Conservation (phyloP, 2,888 invertebrate species). For the Drepanosiphum platanoidis region DNA sequence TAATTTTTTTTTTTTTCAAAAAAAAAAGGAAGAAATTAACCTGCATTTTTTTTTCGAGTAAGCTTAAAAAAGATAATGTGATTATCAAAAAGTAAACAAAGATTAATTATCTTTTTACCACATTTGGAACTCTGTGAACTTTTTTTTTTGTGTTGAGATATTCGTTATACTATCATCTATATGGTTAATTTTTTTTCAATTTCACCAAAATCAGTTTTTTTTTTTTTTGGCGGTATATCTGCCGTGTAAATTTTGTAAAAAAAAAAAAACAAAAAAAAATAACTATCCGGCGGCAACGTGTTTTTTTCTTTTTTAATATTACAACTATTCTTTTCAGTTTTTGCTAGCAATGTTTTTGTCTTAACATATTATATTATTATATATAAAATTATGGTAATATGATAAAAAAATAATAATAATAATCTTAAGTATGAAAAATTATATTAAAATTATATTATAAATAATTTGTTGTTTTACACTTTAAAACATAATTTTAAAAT, state of each 20-base stretch:
- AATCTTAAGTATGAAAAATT: slow-evolving; percentile 61
- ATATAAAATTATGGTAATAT: slow-evolving; percentile 58
- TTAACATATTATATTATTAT: slow-evolving; percentile 61
- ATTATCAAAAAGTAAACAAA: slow-evolving; percentile 55
- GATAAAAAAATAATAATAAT: slow-evolving; percentile 57
- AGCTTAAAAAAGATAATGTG: slow-evolving; percentile 56
- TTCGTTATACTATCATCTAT: slow-evolving; percentile 53
- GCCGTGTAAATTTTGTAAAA: slow-evolving; percentile 62
- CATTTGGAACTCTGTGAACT: slow-evolving; percentile 58
- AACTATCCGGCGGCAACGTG: slow-evolving; percentile 38
- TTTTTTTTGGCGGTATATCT: slow-evolving; percentile 45
- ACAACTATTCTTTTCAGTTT: slow-evolving; percentile 51
- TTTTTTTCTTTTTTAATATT: slow-evolving; percentile 52
- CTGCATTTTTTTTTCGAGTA: slow-evolving; percentile 59
- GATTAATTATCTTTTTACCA: slow-evolving; percentile 59
- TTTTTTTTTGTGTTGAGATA: slow-evolving; percentile 60
- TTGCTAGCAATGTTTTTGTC: slow-evolving; percentile 56
- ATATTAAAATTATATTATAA: slow-evolving; percentile 62
- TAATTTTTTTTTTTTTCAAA: slow-evolving; percentile 40
- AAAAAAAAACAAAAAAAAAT: slow-evolving; percentile 54
- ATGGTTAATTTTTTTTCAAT: slow-evolving; percentile 58
- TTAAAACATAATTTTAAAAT: slow-evolving; percentile 62
- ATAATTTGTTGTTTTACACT: slow-evolving; percentile 62
- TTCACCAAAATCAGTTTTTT: slow-evolving; percentile 55
- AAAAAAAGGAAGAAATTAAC: slow-evolving; percentile 57